Conservation (phyloP, 2,888 invertebrate genomes). For the Panzeria rudis region DNA sequence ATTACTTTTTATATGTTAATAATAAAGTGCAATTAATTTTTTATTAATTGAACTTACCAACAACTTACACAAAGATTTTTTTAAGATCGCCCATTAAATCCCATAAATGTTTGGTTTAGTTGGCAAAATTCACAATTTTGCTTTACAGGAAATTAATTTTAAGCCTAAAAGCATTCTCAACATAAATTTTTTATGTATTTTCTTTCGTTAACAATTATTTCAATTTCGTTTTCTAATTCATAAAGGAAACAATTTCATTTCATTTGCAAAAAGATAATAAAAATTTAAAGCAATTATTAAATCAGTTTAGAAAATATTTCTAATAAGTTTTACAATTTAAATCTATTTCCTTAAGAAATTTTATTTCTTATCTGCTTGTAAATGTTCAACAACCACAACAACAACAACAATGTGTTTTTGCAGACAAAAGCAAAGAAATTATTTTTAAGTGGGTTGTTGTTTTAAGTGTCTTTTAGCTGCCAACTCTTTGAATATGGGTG, state of each 20-base stretch:
- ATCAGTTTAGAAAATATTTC: neutral
- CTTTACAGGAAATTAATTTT: neutral
- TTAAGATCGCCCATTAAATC: too few species aligned
- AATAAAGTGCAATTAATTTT: too few species aligned
- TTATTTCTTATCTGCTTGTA: neutral
- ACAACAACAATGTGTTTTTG: neutral
- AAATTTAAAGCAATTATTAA: neutral
- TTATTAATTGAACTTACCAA: too few species aligned
- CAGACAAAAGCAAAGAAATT: slow-evolving; percentile 32
- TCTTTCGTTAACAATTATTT: neutral
- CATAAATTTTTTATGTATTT: neutral
- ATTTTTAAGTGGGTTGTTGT: slow-evolving; percentile 67
- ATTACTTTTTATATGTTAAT: too few species aligned
- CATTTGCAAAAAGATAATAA: neutral
- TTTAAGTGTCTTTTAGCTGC: slow-evolving; percentile 66
- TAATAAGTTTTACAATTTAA: slow-evolving; percentile 1
- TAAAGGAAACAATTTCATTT: neutral
- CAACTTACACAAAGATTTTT: neutral
- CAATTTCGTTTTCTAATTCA: neutral
- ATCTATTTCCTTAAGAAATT: slow-evolving; percentile 7
- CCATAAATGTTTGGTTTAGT: neutral
- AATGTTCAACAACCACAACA: neutral
- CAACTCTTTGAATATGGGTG: slow-evolving; percentile 63
- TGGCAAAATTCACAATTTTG: neutral
- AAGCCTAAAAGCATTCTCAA: neutral